These are phyloP conservation scores for Shinisaurus crocodilurus DNA, from an alignment of 2,113 vertebrate species.

Conservation along the genomic window DNA sequence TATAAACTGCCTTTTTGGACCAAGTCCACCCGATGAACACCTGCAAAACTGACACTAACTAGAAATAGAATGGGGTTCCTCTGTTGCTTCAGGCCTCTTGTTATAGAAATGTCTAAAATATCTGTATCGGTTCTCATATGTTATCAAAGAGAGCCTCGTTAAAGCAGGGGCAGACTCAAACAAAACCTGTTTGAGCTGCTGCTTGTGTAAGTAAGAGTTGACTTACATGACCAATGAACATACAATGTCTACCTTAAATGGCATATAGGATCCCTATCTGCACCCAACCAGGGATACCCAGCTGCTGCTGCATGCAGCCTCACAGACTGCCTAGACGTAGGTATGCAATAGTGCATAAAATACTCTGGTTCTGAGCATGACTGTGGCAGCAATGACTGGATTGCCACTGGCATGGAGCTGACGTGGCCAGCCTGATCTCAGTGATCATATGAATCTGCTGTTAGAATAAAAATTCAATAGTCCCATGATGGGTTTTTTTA, in stretches of 20 bases:
- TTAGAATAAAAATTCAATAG: background rate
- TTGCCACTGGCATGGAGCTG: background rate
- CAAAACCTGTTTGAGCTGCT: background rate
- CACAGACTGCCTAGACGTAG: background rate
- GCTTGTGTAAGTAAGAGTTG: background rate
- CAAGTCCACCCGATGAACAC: no score
- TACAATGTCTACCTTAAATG: background rate
- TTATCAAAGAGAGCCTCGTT: background rate
- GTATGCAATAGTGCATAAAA: background rate
- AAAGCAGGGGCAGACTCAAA: background rate
- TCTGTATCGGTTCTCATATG: background rate
- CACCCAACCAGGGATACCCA: background rate
- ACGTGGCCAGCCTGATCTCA: background rate
- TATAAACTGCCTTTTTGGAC: no score
- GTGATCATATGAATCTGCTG: background rate
- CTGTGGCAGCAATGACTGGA: background rate
- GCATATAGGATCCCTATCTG: background rate
- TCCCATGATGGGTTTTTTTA: background rate
- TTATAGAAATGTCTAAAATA: conserved; percentile 26
- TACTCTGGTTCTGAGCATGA: background rate
- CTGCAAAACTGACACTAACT: no score
- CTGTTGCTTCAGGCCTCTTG: conserved; percentile 27
- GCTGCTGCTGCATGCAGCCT: background rate
- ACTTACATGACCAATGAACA: background rate
- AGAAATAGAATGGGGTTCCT: background rate